These are phyloP conservation scores for Phaetusa simplex DNA, from an alignment of 2,113 vertebrate species.

Conservation along the genomic window DNA sequence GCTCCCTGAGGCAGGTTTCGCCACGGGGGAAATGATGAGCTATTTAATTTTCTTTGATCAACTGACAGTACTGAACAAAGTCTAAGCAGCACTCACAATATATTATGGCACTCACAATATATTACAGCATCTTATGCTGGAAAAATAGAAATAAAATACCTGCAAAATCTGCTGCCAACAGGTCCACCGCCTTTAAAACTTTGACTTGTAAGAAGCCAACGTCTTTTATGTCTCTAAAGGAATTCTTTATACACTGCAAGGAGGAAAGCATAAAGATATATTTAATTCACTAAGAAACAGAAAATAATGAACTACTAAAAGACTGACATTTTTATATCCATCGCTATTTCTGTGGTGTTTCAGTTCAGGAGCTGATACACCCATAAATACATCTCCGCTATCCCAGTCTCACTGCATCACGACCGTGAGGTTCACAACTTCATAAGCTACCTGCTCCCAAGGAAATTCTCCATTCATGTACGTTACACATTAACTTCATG, in stretches of 20 bases:
- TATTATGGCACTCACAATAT: background rate
- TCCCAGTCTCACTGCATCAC: background rate
- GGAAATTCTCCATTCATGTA: background rate
- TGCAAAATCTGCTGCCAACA: conserved; percentile 89
- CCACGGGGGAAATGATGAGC: background rate
- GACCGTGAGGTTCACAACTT: background rate
- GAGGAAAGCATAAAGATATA: background rate
- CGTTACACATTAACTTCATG: background rate
- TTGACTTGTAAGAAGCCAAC: conserved; percentile 96
- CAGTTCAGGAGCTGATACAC: background rate
- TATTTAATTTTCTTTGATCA: background rate
- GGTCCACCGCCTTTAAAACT: conserved; percentile 89
- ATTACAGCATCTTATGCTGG: background rate
- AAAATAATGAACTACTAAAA: background rate
- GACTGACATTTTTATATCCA: background rate
- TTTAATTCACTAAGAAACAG: background rate
- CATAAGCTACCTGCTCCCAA: background rate
- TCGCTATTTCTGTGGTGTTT: background rate
- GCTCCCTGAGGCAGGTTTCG: background rate
- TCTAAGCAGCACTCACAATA: background rate
- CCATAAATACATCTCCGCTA: background rate
- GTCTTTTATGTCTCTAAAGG: conserved; percentile 79
- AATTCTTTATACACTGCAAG: conserved; percentile 82
- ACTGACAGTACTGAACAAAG: background rate
- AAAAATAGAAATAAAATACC: conserved; percentile 74